phyloP scores from a whole-genome alignment of 2,113 vertebrate species.

The Alexandromys fortis region DNA sequence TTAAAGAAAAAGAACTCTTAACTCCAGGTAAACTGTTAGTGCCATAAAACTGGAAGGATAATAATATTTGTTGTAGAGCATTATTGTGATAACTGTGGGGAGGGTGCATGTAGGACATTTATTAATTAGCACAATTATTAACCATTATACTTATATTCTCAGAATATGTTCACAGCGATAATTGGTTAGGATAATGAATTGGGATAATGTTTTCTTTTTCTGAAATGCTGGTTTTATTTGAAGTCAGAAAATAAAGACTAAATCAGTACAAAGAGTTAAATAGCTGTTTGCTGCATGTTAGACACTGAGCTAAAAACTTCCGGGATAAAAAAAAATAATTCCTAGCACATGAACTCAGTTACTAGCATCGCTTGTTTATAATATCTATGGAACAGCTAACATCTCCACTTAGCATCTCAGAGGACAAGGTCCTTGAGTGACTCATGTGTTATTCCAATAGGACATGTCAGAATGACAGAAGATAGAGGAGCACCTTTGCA shows the following conservation, averaged over 20 bases:
- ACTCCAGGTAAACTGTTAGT: background rate
- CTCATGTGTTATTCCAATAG: background rate
- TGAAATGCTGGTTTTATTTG: background rate
- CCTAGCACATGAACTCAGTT: background rate
- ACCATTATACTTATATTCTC: background rate
- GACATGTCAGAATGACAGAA: background rate
- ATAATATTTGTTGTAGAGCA: background rate
- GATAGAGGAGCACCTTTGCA: background rate
- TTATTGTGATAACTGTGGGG: background rate
- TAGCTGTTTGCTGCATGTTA: background rate
- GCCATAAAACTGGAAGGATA: background rate
- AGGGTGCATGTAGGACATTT: background rate
- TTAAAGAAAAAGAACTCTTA: background rate
- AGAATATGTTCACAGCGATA: background rate
- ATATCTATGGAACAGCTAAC: background rate
- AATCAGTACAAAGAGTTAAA: background rate
- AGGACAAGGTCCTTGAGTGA: background rate
- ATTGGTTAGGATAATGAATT: background rate
- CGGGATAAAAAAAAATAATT: background rate
- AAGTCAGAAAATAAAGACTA: background rate
- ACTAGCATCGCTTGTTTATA: background rate
- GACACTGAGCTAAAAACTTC: background rate
- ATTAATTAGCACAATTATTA: constrained; percentile 4
- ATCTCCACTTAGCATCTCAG: background rate
- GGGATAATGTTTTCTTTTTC: constrained; percentile 13